Conservation (phyloP, 1,140 invertebrate species). For the Charaxes varanes region DNA sequence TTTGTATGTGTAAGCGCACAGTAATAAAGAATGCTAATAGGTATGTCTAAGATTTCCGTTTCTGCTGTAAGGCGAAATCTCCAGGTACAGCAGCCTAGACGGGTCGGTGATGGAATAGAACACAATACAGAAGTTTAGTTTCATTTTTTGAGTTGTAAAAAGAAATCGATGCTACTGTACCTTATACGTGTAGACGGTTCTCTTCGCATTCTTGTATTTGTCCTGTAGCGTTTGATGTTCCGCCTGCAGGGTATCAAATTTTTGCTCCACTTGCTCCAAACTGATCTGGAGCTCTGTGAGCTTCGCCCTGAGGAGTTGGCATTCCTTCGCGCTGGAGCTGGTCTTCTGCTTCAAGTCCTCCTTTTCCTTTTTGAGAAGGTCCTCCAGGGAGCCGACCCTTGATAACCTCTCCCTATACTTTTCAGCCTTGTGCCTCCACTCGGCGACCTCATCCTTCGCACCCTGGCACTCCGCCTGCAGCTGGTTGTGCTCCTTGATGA, state of each 20-base stretch:
- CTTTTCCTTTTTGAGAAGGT: slow-evolving; percentile 45
- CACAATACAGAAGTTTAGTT: too few species aligned
- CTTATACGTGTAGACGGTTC: slow-evolving; percentile 75
- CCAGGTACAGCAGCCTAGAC: too few species aligned
- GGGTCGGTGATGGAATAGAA: too few species aligned
- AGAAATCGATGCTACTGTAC: too few species aligned
- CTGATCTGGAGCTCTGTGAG: slow-evolving; percentile 40
- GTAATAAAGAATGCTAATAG: too few species aligned
- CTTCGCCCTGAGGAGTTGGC: slow-evolving; percentile 38
- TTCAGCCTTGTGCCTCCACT: slow-evolving; percentile 51
- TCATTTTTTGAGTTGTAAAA: too few species aligned
- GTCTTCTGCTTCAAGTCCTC: slow-evolving; percentile 43
- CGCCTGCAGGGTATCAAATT: slow-evolving; percentile 33
- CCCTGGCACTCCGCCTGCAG: slow-evolving; percentile 48
- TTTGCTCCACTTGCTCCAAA: slow-evolving; percentile 37
- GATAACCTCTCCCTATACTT: slow-evolving; percentile 49
- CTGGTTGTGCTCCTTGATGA: slow-evolving; percentile 61
- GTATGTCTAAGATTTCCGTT: too few species aligned
- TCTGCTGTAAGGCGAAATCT: too few species aligned
- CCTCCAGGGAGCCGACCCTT: slow-evolving; percentile 38
- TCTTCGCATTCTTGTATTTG: slow-evolving; percentile 75
- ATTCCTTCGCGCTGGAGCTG: slow-evolving; percentile 40
- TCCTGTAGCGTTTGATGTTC: slow-evolving; percentile 63
- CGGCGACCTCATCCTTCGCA: slow-evolving; percentile 36
- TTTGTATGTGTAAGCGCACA: too few species aligned